Base-by-base conservation (phyloP, 2,113 vertebrate genomes). In the Sinosuthora webbiana region DNA sequence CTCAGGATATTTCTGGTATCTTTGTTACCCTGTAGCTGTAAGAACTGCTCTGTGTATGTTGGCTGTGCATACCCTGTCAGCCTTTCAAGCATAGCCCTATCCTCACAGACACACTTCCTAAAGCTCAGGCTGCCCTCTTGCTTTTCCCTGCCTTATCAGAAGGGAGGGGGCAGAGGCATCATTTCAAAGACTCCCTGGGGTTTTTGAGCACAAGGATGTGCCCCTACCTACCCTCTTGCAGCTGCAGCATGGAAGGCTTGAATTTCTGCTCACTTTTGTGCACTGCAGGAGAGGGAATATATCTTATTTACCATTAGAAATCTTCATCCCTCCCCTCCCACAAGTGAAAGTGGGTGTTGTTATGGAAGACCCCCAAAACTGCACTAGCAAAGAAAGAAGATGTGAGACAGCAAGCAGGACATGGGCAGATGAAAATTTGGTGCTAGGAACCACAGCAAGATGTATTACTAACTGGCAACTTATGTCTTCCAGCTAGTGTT, bases 141-240 rank as follows among this genome's bases (percentile, higher is more conserved):
- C 52, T 63, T 82, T 71, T n/a, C n/a, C 17, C 22, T 53, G 17
- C 21, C 70, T 37, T 49, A 37, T 27, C 39, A 39, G 59, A 80
- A 56, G 2, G 37, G 7, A 80, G n/a, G 1, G 41, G 18, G 13
- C 50, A 83, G 13, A 39, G 4, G 4, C 6, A 1, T 22, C 3
- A 7, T 39, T n/a, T 37, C 13, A 65, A 76, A 69, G 59, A 3
- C 5, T 53, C 15, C 8, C 52, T 7, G 33, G 25, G 0, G 30
- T 10, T 24, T 33, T 14, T 11, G 15, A 80, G 52, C 22, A 50
- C 13, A 12, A 35, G n/a, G 9, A 28, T 7, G 11, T 35, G 33
- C 16, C 44, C 28, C 68, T 39, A 15, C 15, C 15, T 4, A 8
- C 9, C 18, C 50, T 45, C 42, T 19, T 56, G 31, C 50, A 78